Percentiles rank a stretch among this genome's conserved stretches.
phyloP scores from a whole-genome alignment of 2,888 invertebrate species.

The Caenorhabditis becei region DNA sequence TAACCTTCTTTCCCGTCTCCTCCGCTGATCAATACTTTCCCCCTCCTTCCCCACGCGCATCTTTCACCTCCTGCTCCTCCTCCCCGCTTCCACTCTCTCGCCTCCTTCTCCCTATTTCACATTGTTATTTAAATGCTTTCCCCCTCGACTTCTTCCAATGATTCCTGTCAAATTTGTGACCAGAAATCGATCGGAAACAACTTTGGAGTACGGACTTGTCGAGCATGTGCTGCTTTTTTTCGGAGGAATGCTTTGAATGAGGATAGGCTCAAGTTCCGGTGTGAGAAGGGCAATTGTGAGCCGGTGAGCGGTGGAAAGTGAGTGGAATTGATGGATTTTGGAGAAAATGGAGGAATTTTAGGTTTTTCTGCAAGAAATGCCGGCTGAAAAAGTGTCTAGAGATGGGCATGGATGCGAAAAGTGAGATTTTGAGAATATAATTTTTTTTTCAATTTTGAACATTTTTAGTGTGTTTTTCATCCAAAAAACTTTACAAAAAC shows the following conservation, averaged over 20 bases:
- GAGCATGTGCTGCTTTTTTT: slow-evolving; percentile 56
- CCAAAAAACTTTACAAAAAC: too few relatives aligned
- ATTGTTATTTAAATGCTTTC: background rate
- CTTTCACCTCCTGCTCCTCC: too few relatives aligned
- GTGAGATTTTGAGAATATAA: too few relatives aligned
- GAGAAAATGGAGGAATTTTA: background rate
- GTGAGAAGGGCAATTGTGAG: background rate
- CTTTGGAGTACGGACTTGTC: slow-evolving; percentile 44
- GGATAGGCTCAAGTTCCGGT: background rate
- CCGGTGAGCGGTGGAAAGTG: background rate
- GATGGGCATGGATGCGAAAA: slow-evolving; percentile 16
- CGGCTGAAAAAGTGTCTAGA: slow-evolving; percentile 15
- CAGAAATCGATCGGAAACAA: slow-evolving; percentile 36
- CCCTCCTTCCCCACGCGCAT: too few relatives aligned
- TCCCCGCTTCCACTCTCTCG: too few relatives aligned
- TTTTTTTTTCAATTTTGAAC: too few relatives aligned
- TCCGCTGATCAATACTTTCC: too few relatives aligned
- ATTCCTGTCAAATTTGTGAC: slow-evolving; percentile 33
- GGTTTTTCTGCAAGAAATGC: slow-evolving; percentile 21
- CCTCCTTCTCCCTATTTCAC: too few relatives aligned
- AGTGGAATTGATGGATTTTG: background rate
- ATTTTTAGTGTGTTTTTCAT: too few relatives aligned
- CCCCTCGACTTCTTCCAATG: background rate
- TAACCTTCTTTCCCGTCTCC: too few relatives aligned
- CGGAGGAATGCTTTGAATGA: slow-evolving; percentile 3